Conservation (phyloP, 2,113 vertebrate genomes). For the Stigmatopora nigra region DNA sequence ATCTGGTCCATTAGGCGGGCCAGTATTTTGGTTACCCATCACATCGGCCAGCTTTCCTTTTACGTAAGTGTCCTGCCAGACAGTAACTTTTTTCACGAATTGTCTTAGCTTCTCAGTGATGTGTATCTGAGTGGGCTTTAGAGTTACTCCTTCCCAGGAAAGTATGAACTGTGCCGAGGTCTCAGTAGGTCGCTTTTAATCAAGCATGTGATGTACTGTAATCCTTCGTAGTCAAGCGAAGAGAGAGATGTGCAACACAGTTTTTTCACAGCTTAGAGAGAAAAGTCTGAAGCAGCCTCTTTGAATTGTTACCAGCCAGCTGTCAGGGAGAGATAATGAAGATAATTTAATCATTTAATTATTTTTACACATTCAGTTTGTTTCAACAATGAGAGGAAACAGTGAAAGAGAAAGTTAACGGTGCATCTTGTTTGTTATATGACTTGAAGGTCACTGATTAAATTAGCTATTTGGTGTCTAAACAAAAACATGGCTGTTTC, state of each 20-base stretch:
- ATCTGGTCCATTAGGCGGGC: constrained; percentile 21
- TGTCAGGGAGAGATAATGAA: constrained; percentile 22
- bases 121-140: constrained; percentile 3
- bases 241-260: constrained; percentile 11
- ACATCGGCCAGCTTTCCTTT: constrained; percentile 16
- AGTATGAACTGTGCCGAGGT: not conserved
- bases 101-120: not conserved
- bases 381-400: not conserved
- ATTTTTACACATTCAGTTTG: not conserved
- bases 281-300: not conserved
- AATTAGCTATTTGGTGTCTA: constrained; percentile 36
- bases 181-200: constrained; percentile 14
- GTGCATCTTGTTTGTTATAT: constrained; percentile 9
- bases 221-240: constrained; percentile 25
- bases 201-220: constrained; percentile 39
- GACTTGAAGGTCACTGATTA: constrained; percentile 20
- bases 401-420: not conserved
- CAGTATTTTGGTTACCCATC: constrained; percentile 54
- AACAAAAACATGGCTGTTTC: constrained; percentile 12
- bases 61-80: not conserved
- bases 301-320: constrained; percentile 1
- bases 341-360: not conserved
- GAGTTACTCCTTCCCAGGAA: constrained; percentile 7
- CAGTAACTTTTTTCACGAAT: not conserved
- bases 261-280: not conserved